phyloP scores from a whole-genome alignment of 2,797 vertebrate genomes.

The Coranthus polyacanthus region DNA sequence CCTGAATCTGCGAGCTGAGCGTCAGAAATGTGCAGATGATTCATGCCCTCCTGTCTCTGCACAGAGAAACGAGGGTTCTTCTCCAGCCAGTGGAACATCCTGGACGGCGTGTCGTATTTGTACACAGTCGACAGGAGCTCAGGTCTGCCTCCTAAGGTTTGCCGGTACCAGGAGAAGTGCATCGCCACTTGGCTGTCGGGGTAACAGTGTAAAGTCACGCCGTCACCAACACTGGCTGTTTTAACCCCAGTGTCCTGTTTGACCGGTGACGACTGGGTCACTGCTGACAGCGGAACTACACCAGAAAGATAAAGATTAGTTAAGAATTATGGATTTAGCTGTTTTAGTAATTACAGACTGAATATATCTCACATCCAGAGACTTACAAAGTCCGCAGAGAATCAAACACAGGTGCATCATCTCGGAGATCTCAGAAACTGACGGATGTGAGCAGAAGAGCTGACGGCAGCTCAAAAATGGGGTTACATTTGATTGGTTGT shows the following conservation, averaged over 20 bases:
- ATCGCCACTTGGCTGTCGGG: constrained; percentile 57
- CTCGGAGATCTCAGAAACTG: not conserved
- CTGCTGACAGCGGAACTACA: constrained; percentile 16
- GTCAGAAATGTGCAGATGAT: constrained; percentile 66
- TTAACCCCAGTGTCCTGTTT: constrained; percentile 31
- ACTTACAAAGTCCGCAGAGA: constrained; percentile 56
- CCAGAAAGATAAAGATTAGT: not conserved
- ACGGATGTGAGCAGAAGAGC: not conserved
- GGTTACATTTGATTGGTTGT: constrained; percentile 51
- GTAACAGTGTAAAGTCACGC: constrained; percentile 62
- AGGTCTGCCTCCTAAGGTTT: constrained; percentile 60
- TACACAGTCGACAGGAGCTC: constrained; percentile 62
- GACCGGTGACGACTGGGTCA: constrained; percentile 1
- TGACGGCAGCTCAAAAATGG: not conserved
- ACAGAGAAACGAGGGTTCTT: constrained; percentile 57
- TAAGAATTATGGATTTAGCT: not conserved
- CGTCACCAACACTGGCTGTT: constrained; percentile 45
- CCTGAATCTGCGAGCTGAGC: constrained; percentile 69
- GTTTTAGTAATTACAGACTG: accelerated
- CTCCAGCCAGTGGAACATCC: constrained; percentile 35
- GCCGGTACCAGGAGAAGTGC: constrained; percentile 79
- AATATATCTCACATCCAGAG: not conserved
- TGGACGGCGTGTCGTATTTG: constrained; percentile 46
- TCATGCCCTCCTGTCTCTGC: constrained; percentile 29
- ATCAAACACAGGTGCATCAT: constrained; percentile 24